Base-by-base conservation (phyloP, 1,140 invertebrate genomes). In the Drosophila pseudoananassae region DNA sequence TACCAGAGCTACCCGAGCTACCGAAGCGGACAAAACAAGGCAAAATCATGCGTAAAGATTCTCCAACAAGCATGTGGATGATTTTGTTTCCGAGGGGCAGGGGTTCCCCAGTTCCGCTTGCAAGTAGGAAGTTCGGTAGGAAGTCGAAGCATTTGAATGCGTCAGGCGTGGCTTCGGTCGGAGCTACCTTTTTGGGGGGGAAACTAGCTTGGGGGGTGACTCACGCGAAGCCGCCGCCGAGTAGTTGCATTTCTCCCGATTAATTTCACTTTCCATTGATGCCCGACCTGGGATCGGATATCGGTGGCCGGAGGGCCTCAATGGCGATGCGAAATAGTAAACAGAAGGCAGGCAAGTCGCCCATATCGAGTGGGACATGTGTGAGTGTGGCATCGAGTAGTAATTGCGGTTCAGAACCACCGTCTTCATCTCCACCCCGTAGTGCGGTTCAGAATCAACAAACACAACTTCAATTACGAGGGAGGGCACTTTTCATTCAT, bases 21-120 rank as follows among this genome's bases (percentile, higher is more conserved):
- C 10, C 10, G 17, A 12, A 17, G 47, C 45, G 36, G 53, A 53
- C 72, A 80, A 77, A 60, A 78, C 78, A 72, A 61, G 52, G 81
- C 70, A 84, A 85, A 82, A 87, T 85, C 81, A 85, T 85, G 78
- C 81, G 82, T 85, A 82, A 78, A 85, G 74, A 84, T 84, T 69
- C 56, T 14, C 4, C 1, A 4, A 75, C 59, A 63, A 54, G 15
- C 60, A 33, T 51, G 51, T 76, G 60, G 76, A 80, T 68, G 72
- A 60, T 54, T 71, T 40, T 66, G 54, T 60, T 40, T 40, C 54
- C 10, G 54, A 31, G 29, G 59, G 43, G 38, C 52, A 51, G 46
- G 36, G 60, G 54, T 60, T 38, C 70, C 78, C 82, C 82, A 87
- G 73, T 87, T 87, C 78, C 82, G 82, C 73, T 82, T 71, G 69